A percentile compares a stretch with the other conserved stretches of the same genome.
Evolutionary conservation across 1,140 invertebrate genomes (phyloP).

Genomic region (Nebria ingens): DNA sequence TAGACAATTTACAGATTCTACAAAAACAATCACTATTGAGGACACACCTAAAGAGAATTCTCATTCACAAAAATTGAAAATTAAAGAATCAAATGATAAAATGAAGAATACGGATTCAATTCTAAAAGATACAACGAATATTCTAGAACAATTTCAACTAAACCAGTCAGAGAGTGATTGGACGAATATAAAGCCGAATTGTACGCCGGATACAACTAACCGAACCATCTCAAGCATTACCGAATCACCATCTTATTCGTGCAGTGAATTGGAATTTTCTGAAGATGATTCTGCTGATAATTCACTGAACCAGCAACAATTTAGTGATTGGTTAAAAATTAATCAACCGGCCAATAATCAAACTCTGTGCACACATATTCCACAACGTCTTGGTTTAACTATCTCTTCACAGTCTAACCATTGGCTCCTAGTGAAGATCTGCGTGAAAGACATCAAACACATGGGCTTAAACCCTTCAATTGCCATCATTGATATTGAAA

Average conservation of each 20-base stretch:
- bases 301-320: neutral
- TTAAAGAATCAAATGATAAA: neutral
- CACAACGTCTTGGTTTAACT: neutral
- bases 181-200: neutral
- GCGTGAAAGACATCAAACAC: neutral
- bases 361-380: neutral
- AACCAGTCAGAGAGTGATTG: neutral
- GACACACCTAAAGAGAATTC: neutral
- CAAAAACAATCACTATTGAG: neutral
- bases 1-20: neutral
- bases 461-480: neutral
- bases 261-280: slow-evolving; percentile 5
- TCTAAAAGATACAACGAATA: neutral
- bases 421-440: neutral
- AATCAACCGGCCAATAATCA: neutral
- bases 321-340: neutral
- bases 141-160: neutral
- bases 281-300: neutral
- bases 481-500: neutral
- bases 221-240: neutral
- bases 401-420: neutral
- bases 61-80: too few relatives aligned
- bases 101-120: neutral
- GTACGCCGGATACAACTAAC: neutral
- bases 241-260: neutral